Percentiles rank a stretch among this genome's conserved stretches.
Conservation (phyloP, 2,113 vertebrate species). For the Lamprotornis superbus region DNA sequence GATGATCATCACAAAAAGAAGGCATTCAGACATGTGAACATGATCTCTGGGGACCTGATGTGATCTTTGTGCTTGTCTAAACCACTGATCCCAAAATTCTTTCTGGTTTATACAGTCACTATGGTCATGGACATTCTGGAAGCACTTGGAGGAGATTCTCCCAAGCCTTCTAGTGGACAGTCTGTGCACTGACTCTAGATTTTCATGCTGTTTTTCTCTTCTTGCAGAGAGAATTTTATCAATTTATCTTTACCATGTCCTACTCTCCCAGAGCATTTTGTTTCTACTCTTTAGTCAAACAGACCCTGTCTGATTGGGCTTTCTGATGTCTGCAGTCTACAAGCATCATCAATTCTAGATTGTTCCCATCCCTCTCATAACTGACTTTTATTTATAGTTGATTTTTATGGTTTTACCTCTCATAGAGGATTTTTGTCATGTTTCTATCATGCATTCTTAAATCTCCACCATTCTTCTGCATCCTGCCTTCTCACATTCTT, state of each 20-base stretch:
- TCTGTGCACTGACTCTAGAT: not conserved
- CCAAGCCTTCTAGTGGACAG: rapidly evolving
- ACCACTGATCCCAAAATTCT: not conserved
- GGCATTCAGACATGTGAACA: not conserved
- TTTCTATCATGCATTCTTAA: not conserved
- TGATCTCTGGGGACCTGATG: not conserved
- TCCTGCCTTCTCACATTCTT: not conserved
- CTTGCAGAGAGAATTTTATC: not conserved
- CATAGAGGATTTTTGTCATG: not conserved
- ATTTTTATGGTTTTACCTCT: not conserved
- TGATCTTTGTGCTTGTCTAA: not conserved
- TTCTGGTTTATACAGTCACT: not conserved
- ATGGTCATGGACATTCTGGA: not conserved
- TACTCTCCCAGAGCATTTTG: not conserved
- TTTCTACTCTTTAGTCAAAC: not conserved
- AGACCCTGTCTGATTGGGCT: not conserved
- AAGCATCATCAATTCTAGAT: not conserved
- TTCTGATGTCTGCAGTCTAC: not conserved
- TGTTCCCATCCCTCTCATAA: not conserved
- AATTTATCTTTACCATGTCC: not conserved
- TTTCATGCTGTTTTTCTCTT: not conserved
- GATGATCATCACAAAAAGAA: not conserved
- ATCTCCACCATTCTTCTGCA: not conserved
- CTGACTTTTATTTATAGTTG: not conserved
- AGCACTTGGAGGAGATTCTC: not conserved